A percentile compares a stretch with the other conserved stretches of the same genome.
Conservation (phyloP, 2,888 invertebrate species). For the Gymnosoma rotundatum region DNA sequence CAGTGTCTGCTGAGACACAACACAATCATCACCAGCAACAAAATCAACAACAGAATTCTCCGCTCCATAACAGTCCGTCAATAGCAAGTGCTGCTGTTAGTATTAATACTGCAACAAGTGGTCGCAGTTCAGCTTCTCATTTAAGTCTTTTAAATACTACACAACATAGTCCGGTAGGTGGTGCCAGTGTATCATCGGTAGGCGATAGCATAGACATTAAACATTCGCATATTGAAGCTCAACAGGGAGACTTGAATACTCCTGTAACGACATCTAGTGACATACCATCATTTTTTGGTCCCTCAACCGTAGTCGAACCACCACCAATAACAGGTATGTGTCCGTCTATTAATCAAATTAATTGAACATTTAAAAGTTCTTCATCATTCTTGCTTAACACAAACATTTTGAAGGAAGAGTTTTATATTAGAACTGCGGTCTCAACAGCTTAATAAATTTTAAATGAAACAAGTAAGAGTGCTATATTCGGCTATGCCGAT, state of each 20-base stretch:
- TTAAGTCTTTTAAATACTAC: conserved; percentile 82
- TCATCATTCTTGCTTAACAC: neutral
- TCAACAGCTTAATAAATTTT: no score
- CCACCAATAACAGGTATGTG: conserved; percentile 95
- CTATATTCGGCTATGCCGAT: no score
- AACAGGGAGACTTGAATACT: conserved; percentile 95
- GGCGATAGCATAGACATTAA: conserved; percentile 64
- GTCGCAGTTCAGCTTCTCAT: conserved; percentile 81
- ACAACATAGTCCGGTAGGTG: conserved; percentile 76
- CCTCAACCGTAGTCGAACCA: conserved; percentile 92
- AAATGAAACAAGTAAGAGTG: no score
- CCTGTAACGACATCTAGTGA: conserved; percentile 96
- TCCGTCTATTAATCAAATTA: neutral
- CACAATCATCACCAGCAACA: conserved; percentile 65
- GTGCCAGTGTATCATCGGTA: conserved; percentile 72
- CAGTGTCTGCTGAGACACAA: conserved; percentile 71
- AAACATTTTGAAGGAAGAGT: neutral
- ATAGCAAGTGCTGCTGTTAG: conserved; percentile 74
- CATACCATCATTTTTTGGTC: conserved; percentile 95
- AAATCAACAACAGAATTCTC: conserved; percentile 63
- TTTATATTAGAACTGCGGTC: no score
- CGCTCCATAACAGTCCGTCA: conserved; percentile 72
- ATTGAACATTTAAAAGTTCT: neutral
- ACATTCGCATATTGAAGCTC: conserved; percentile 77
- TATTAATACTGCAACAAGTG: conserved; percentile 73